A percentile compares a stretch with the other conserved stretches of the same genome.
Conservation (phyloP, 2,113 vertebrate species). For the Enhydra lutris region DNA sequence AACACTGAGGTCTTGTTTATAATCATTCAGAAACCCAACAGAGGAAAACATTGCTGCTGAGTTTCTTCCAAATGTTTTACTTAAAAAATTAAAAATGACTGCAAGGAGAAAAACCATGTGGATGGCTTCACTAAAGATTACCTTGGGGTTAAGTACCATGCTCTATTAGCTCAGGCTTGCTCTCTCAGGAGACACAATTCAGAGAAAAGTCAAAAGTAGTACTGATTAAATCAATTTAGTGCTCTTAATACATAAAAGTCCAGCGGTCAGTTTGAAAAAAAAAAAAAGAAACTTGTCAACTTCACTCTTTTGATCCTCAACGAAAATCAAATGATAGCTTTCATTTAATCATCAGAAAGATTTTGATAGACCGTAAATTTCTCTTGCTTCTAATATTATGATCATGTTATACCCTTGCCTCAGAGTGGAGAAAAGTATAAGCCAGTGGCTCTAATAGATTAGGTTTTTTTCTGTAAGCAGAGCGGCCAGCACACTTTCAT, state of each 20-base stretch:
- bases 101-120: neutral
- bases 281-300: neutral
- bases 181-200: conserved; percentile 26
- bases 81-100: neutral
- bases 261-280: conserved; percentile 23
- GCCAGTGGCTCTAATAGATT: neutral
- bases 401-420: neutral
- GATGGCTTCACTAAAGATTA: neutral
- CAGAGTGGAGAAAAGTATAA: neutral
- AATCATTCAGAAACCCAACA: neutral
- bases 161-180: neutral
- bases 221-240: conserved; percentile 4
- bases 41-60: neutral
- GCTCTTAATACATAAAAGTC: conserved; percentile 12
- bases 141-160: neutral
- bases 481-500: neutral
- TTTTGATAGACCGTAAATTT: neutral
- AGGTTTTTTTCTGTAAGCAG: neutral
- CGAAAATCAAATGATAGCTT: conserved; percentile 42
- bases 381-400: neutral
- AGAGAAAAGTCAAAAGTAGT: neutral
- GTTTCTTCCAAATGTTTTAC: conserved; percentile 13
- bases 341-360: neutral
- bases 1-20: neutral
- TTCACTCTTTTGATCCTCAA: conserved; percentile 26